Conservation (phyloP, 2,888 invertebrate species). For the Lamellibrachia satsuma region DNA sequence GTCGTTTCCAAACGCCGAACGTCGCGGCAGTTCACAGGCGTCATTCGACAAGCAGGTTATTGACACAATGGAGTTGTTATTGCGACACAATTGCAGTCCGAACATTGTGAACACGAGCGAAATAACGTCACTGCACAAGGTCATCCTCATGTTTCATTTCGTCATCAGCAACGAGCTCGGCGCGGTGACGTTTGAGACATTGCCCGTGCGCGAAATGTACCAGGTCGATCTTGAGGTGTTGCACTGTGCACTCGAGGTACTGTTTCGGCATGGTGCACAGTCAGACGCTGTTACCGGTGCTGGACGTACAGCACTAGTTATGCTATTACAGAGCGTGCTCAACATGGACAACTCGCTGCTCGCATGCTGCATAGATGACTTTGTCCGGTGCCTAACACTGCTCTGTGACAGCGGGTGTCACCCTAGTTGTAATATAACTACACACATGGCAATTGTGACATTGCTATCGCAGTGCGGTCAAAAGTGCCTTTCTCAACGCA, state of each 20-base stretch:
- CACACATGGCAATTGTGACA: conserved; percentile 36
- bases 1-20: conserved; percentile 69
- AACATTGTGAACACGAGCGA: conserved; percentile 68
- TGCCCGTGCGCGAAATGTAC: conserved; percentile 47
- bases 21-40: conserved; percentile 62
- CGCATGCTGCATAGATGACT: conserved; percentile 66
- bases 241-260: conserved; percentile 47
- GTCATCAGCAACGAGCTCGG: conserved; percentile 38
- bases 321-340: conserved; percentile 78
- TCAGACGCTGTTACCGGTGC: conserved; percentile 50
- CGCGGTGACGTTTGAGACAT: conserved; percentile 39
- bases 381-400: conserved; percentile 76
- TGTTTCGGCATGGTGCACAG: conserved; percentile 54
- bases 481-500: conserved; percentile 67
- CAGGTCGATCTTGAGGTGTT: conserved; percentile 52
- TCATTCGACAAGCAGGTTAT: conserved; percentile 48
- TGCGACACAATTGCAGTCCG: conserved; percentile 59
- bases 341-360: conserved; percentile 80
- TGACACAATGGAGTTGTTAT: conserved; percentile 50
- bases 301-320: conserved; percentile 73
- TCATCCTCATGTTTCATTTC: conserved; percentile 60
- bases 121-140: conserved; percentile 78
- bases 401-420: conserved; percentile 78
- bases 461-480: conserved; percentile 38
- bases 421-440: conserved; percentile 66